Evolutionary conservation across 2,113 vertebrate genomes (phyloP).

Genomic region (Pseudorhombus dupliciocellatus): DNA sequence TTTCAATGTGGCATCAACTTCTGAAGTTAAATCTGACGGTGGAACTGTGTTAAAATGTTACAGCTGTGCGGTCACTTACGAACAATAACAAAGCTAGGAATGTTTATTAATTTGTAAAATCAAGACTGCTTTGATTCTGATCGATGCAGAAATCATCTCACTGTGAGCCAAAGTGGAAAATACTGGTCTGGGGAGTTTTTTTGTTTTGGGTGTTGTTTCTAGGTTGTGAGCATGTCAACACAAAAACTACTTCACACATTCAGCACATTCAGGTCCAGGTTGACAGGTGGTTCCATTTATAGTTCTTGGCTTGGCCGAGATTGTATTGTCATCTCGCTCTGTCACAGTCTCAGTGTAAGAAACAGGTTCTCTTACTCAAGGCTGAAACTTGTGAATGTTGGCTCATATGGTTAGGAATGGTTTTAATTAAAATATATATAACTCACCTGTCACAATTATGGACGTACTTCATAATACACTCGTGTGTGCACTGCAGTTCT

Average conservation of each 20-base stretch:
- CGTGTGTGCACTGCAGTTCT: too few species aligned
- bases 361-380: background rate
- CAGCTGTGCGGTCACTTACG: background rate
- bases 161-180: background rate
- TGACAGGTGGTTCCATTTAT: background rate
- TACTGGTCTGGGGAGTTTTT: background rate
- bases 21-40: background rate
- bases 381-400: background rate
- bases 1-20: background rate
- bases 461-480: too few species aligned
- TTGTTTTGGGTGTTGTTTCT: background rate
- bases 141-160: too few species aligned
- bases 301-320: background rate
- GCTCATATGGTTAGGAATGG: background rate
- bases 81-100: background rate
- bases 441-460: too few species aligned
- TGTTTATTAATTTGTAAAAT: background rate
- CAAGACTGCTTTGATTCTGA: background rate
- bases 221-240: too few species aligned
- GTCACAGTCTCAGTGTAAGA: background rate
- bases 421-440: background rate
- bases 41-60: too few species aligned
- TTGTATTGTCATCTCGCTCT: background rate
- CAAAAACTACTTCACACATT: background rate
- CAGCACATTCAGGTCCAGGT: background rate